Percentiles rank a stretch among this genome's conserved stretches.
These are phyloP conservation scores for Heliconius erato DNA, from an alignment of 2,888 invertebrate species.

Conservation along the genomic window DNA sequence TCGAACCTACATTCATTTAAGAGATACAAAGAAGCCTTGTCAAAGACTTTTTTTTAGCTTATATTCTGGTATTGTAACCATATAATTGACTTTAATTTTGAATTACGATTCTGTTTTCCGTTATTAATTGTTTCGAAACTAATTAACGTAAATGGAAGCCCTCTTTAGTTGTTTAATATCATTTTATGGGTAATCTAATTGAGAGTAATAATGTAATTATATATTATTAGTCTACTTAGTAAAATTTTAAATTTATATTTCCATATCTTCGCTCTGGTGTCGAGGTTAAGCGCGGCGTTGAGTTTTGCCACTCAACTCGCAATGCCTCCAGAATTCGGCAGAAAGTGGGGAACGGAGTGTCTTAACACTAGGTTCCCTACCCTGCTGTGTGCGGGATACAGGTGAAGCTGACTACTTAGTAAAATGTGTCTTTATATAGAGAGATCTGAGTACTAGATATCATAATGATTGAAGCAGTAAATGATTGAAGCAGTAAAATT, in stretches of 20 bases:
- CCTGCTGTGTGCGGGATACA: too few relatives aligned
- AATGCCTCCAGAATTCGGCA: too few relatives aligned
- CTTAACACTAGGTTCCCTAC: too few relatives aligned
- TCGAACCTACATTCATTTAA: slow-evolving; percentile 3
- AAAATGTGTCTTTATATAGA: too few relatives aligned
- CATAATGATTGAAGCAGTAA: too few relatives aligned
- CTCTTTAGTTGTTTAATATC: slow-evolving; percentile 8
- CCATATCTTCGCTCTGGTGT: too few relatives aligned
- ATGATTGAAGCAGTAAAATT: too few relatives aligned
- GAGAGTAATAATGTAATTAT: background rate
- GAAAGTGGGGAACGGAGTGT: too few relatives aligned
- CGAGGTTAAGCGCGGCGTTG: too few relatives aligned
- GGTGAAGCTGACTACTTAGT: too few relatives aligned
- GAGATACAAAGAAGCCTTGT: background rate
- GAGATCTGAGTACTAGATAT: too few relatives aligned
- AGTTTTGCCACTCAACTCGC: too few relatives aligned
- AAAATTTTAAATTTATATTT: background rate
- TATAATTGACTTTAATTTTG: slow-evolving; percentile 21
- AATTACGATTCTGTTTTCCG: slow-evolving; percentile 18
- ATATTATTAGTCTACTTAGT: background rate
- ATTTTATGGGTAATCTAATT: background rate
- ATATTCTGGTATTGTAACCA: slow-evolving; percentile 14
- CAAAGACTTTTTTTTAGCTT: slow-evolving; percentile 6
- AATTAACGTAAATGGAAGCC: slow-evolving; percentile 21
- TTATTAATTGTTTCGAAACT: slow-evolving; percentile 24